Evolutionary conservation across 2,888 invertebrate species (phyloP).

Genomic region (Epinotia bilunana): DNA sequence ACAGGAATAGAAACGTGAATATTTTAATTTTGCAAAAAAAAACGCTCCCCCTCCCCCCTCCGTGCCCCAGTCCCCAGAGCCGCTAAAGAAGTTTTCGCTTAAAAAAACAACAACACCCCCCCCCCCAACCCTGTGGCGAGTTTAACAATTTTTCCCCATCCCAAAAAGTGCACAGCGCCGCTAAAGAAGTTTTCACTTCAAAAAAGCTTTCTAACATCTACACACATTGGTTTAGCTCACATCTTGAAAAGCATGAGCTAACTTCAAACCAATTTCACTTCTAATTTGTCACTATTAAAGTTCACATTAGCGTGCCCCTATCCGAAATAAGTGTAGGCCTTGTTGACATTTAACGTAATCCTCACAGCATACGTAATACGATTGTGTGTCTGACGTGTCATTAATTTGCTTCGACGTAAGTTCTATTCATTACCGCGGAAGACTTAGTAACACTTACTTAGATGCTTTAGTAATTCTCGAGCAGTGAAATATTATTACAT

Average conservation of each 20-base stretch:
- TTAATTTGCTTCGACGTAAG: slow-evolving; percentile 18
- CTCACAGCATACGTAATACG: slow-evolving; percentile 3
- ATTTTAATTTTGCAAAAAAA: too few species aligned
- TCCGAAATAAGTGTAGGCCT: not conserved
- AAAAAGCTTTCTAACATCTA: not conserved
- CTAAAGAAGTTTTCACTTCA: too few species aligned
- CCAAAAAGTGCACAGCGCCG: too few species aligned
- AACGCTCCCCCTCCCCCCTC: too few species aligned
- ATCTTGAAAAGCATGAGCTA: not conserved
- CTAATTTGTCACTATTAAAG: not conserved
- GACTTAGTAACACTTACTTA: not conserved
- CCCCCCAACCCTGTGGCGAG: too few species aligned
- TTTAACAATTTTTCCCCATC: too few species aligned
- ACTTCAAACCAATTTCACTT: not conserved
- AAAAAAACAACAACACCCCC: too few species aligned
- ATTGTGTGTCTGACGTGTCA: slow-evolving; percentile 17
- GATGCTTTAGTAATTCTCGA: not conserved
- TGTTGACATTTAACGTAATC: slow-evolving; percentile 10
- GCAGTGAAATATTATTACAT: not conserved
- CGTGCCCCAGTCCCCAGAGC: too few species aligned
- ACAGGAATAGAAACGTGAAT: too few species aligned
- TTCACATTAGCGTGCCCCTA: not conserved
- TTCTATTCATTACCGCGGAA: not conserved
- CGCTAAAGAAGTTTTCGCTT: too few species aligned
- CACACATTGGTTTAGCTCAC: too few species aligned